phyloP scores from a whole-genome alignment of 2,888 invertebrate genomes.

The Apamea monoglypha region DNA sequence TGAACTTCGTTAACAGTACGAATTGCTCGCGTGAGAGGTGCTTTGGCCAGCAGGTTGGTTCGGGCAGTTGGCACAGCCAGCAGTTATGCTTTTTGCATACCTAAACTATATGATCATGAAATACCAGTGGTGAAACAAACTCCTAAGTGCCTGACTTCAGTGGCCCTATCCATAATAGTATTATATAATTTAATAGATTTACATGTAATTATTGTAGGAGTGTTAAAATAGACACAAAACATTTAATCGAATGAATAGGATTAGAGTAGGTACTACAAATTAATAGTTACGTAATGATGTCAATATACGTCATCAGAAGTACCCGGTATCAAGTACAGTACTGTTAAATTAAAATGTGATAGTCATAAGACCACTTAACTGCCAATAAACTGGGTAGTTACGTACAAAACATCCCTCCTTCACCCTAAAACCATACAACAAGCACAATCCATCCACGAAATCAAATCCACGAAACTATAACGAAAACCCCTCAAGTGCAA shows the following conservation, averaged over 20 bases:
- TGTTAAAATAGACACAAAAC: constrained; percentile 31
- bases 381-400: not conserved
- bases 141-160: no score
- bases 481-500: constrained; percentile 24
- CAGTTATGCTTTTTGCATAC: no score
- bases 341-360: not conserved
- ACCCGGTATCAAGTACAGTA: not conserved
- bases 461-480: constrained; percentile 12
- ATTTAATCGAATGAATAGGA: constrained; percentile 1
- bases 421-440: not conserved
- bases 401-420: not conserved
- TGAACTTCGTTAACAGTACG: no score
- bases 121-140: no score
- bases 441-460: constrained; percentile 7
- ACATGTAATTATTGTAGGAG: constrained; percentile 34
- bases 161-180: no score
- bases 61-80: no score
- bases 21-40: no score
- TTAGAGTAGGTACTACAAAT: not conserved
- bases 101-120: no score
- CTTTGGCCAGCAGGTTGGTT: no score
- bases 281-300: not conserved
- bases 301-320: not conserved
- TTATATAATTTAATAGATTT: constrained; percentile 48
- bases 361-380: not conserved